phyloP scores from a whole-genome alignment of 2,113 vertebrate species.

The Copsychus sechellarum region DNA sequence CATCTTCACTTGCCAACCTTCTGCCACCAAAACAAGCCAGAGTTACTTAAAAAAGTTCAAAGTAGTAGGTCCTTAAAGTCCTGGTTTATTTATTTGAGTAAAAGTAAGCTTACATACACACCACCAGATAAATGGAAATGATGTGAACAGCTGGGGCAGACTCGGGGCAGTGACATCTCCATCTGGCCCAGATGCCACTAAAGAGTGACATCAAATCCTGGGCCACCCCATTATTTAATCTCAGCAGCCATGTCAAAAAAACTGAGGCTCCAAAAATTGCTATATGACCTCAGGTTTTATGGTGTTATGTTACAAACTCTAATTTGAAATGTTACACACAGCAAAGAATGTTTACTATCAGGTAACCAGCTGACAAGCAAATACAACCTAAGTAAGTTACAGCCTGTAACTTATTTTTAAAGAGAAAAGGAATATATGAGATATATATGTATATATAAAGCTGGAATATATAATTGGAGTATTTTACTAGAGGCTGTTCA shows the following conservation, averaged over 20 bases:
- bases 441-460: not conserved
- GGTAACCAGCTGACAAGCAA: not conserved
- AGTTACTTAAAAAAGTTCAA: not conserved
- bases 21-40: not conserved
- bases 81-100: not conserved
- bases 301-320: not conserved
- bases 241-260: not conserved
- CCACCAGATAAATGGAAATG: accelerated
- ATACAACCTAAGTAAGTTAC: not conserved
- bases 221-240: not conserved
- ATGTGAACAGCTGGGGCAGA: not conserved
- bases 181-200: not conserved
- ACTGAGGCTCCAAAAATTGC: not conserved
- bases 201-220: not conserved
- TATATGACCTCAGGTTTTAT: not conserved
- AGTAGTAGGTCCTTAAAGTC: not conserved
- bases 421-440: not conserved
- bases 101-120: not conserved
- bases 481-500: not conserved
- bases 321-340: not conserved
- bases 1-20: not conserved
- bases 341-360: not conserved
- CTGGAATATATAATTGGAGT: not conserved
- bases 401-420: not conserved
- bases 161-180: not conserved